Evolutionary conservation across 2,888 invertebrate genomes (phyloP), one percentile per base, ranked within the genome.

Genomic region (Panopea generosa): DNA sequence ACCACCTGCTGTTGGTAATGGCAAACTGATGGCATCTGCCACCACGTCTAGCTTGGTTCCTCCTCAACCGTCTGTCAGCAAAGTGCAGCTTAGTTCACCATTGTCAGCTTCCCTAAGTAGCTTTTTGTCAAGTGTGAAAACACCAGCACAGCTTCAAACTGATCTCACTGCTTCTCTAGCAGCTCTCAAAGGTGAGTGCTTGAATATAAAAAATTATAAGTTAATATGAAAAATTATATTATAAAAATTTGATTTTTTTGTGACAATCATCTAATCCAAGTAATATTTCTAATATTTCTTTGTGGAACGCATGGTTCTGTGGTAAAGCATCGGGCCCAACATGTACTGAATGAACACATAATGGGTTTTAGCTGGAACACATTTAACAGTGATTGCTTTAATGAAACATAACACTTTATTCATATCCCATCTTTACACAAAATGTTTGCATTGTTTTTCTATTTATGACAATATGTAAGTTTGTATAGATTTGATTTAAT

Each of bases 91-190:
- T 20, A 62, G 52, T 22, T 65, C 69, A 11, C 59, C 63, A 14
- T 40, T 77, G 4, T 59, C 59, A 16, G 61, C 59, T 9, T 63
- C 71, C 20, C 61, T 77, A 6, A 60, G 59, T 22, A 77, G 59
- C 49, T 29, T 77, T 29, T 40, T 77, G 50, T 53, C 77, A 20
- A 77, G 63, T 73, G 72, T 77, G 33, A 72, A 69, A 55, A 63
- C 72, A 26, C 77, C 77, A 33, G 72, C 72, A 61, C 72, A 77
- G 40, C 38, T 77, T n/a, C 67, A 76, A 24, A 80, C 63, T 65
- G 76, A 80, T 73, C 73, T 80, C 70, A 76, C 59, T 20, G 80
- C 72, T 24, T 69, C 73, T 24, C 73, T 80, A 16, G 73, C 69
- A 38, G 80, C 80, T n/a, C 63, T 80, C 0, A 80, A 80, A 77